Percentiles rank a stretch among this genome's conserved stretches.
phyloP scores from a whole-genome alignment of 2,113 vertebrate species.

The Campylomormyrus tamandua region DNA sequence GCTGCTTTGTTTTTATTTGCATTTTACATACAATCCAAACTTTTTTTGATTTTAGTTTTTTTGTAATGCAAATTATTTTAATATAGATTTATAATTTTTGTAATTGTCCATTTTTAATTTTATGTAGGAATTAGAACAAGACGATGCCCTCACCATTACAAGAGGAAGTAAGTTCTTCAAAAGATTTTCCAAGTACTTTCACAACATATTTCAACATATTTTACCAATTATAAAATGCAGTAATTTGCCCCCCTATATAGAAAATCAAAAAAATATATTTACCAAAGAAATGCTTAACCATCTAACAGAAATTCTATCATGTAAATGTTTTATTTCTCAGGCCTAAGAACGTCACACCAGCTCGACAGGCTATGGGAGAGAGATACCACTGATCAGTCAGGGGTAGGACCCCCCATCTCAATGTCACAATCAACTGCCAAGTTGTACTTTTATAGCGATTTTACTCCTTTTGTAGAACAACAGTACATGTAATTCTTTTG shows the following conservation, averaged over 20 bases:
- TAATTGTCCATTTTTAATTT: background rate
- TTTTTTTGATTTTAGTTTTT: background rate
- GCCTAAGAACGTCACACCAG: conserved; percentile 16
- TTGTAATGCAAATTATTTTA: background rate
- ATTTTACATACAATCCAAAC: background rate
- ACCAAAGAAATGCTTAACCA: background rate
- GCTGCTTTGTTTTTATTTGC: background rate
- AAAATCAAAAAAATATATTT: background rate
- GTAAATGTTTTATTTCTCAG: conserved; percentile 24
- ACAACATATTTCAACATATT: background rate
- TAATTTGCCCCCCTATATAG: background rate
- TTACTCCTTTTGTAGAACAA: background rate
- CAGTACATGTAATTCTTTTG: background rate
- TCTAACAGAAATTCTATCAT: background rate
- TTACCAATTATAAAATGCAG: background rate
- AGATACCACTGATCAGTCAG: conserved; percentile 17
- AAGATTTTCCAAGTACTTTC: background rate
- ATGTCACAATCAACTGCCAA: background rate
- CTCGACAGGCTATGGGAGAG: conserved; percentile 22
- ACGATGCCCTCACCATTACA: conserved; percentile 65
- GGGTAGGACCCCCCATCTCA: background rate
- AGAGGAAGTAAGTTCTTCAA: conserved; percentile 51
- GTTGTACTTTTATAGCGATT: background rate
- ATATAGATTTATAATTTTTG: background rate
- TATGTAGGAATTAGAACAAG: conserved; percentile 51